Evolutionary conservation across 2,888 invertebrate genomes (phyloP).

Genomic region (Ichneumoninae sp.): DNA sequence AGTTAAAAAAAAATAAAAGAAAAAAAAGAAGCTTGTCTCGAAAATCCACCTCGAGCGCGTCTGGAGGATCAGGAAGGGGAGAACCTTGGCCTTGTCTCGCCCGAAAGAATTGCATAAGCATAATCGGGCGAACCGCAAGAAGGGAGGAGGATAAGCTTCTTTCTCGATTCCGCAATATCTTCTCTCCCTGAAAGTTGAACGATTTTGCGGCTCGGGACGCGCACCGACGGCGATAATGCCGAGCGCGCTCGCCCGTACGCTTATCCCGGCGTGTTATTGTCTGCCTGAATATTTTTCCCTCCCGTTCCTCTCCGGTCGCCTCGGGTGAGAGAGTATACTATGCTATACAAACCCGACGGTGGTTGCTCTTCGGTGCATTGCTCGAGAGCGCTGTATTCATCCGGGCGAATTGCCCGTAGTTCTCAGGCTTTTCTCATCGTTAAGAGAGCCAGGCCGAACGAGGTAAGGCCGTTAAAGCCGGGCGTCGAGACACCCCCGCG

Average conservation of each 20-base stretch:
- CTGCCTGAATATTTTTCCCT: background rate
- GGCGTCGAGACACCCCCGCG: conserved; percentile 54
- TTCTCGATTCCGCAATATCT: conserved; percentile 21
- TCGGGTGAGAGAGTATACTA: conserved; percentile 15
- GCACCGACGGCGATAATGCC: background rate
- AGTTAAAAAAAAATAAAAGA: conserved; percentile 56
- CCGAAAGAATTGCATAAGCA: conserved; percentile 79
- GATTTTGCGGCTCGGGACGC: conserved; percentile 29
- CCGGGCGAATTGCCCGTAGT: conserved; percentile 43
- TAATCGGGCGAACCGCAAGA: conserved; percentile 65
- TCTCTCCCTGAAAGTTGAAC: background rate
- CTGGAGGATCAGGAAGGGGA: conserved; percentile 44
- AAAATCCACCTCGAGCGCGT: background rate
- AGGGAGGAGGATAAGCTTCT: conserved; percentile 34
- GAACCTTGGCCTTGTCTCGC: conserved; percentile 80
- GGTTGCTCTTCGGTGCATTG: conserved; percentile 15
- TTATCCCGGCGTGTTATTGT: conserved; percentile 33
- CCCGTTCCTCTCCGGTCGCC: conserved; percentile 34
- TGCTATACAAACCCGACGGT: background rate
- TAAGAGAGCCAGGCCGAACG: conserved; percentile 40
- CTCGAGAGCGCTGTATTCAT: conserved; percentile 19
- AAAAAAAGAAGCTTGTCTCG: background rate
- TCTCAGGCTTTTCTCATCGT: conserved; percentile 62
- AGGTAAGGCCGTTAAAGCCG: conserved; percentile 37
- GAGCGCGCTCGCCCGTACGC: background rate